Percentiles rank a stretch among this genome's conserved stretches.
These are phyloP conservation scores for Oxyteleia sp. DNA, from an alignment of 2,888 invertebrate species.

Conservation along the genomic window DNA sequence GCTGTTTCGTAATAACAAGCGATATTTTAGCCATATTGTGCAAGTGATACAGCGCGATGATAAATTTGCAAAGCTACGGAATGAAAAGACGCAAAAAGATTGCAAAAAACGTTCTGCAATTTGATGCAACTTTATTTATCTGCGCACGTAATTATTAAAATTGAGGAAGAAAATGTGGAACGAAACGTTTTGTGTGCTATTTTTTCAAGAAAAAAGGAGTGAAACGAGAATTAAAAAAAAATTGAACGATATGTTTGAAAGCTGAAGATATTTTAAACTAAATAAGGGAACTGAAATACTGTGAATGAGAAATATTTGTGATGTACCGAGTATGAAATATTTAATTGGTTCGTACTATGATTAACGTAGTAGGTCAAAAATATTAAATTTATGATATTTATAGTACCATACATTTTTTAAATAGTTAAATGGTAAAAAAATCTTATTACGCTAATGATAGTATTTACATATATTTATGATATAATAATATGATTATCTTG, in stretches of 20 bases:
- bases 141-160: conserved; percentile 58
- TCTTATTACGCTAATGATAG: no score
- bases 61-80: conserved; percentile 58
- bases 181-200: conserved; percentile 1
- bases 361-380: no score
- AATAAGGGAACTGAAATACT: background rate
- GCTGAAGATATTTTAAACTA: background rate
- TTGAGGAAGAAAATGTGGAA: conserved; percentile 30
- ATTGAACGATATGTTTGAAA: background rate
- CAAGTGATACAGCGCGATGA: conserved; percentile 58
- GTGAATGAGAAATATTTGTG: no score
- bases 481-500: no score
- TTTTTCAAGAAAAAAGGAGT: background rate
- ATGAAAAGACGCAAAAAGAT: conserved; percentile 53
- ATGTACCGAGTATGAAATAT: no score
- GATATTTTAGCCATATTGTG: conserved; percentile 66
- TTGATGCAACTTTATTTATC: conserved; percentile 65
- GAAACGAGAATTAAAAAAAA: background rate
- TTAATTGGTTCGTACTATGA: no score
- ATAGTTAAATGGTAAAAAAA: no score
- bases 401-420: no score
- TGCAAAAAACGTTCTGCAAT: conserved; percentile 45
- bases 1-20: conserved; percentile 69
- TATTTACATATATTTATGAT: no score
- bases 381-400: no score